Base-by-base conservation (phyloP, 2,797 vertebrate genomes). In the Vireo griseus region DNA sequence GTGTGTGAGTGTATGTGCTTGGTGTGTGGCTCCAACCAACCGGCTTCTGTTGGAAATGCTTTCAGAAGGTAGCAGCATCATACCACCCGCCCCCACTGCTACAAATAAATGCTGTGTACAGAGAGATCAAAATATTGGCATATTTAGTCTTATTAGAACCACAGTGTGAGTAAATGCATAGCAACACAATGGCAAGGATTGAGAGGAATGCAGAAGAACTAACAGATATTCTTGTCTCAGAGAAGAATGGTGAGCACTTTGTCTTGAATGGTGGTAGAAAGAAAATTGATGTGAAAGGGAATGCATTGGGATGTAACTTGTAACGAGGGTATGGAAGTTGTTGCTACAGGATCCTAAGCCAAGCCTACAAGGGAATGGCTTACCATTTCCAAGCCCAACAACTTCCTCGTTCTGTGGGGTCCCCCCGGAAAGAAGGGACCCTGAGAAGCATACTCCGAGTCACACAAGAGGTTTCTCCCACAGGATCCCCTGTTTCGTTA, bases 121-220 rank as follows among this genome's bases (percentile, higher is more conserved):
- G 57, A 82, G 77, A 92, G 62, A 88, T 81, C n/a, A 91, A 95
- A 95, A 78, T 80, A 81, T 75, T 50, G 72, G 58, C 61, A 78
- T 81, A 88, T 52, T 74, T 50, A 59, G 33, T 57, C 55, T 40
- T n/a, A 31, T 55, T 77, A 68, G 66, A 55, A 59, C 47, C 62
- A 29, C 31, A 3, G 18, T 48, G 58, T 57, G 48, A 91, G 29
- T 2, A 7, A 84, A 21, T n/a, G 69, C 44, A 62, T 29, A 65
- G 68, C 69, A 72, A 44, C 65, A 51, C 22, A 33, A 39, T 55
- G 61, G 40, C 39, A 65, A 67, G 47, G 57, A 65, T 12, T 45
- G 84, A 92, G 67, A 21, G 24, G 68, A 94, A 78, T 33, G 59
- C 29, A 73, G 68, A 72, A 74, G 42, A 83, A 25, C 20, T 61